phyloP scores from a whole-genome alignment of 2,113 vertebrate genomes.

The Phasianus colchicus region DNA sequence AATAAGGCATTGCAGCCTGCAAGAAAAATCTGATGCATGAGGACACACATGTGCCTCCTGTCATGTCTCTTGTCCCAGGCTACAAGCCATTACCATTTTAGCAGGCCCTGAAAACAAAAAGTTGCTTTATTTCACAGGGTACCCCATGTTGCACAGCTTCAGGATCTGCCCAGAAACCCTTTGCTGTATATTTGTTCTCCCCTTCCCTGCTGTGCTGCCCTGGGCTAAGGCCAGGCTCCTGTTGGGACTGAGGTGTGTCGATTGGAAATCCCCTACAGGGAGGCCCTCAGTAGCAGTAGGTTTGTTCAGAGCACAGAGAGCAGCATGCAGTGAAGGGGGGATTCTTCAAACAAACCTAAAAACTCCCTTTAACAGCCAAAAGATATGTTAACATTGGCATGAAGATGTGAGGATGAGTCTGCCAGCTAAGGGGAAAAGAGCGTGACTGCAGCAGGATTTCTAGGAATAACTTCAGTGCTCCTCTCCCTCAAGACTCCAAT shows the following conservation, averaged over 20 bases:
- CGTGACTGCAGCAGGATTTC: conserved; percentile 20
- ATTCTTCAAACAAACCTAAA: conserved; percentile 18
- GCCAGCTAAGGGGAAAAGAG: neutral
- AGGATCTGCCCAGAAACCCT: neutral
- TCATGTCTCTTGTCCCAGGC: neutral
- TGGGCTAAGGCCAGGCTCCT: neutral
- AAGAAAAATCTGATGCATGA: neutral
- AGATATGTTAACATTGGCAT: neutral
- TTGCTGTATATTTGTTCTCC: neutral
- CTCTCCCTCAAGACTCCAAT: neutral
- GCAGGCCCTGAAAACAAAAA: neutral
- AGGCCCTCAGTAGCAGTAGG: neutral
- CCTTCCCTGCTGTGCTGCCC: neutral
- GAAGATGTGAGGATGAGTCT: neutral
- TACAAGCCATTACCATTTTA: neutral
- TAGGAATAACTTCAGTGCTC: conserved; percentile 24
- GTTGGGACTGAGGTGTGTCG: neutral
- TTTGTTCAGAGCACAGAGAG: neutral
- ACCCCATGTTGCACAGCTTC: neutral
- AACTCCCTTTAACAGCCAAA: conserved; percentile 9
- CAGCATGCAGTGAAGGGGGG: neutral
- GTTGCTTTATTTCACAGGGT: neutral
- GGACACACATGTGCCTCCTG: neutral
- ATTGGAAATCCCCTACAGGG: neutral
- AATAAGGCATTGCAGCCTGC: neutral